These are phyloP conservation scores for Hemicrepidius hirtus DNA, from an alignment of 2,888 invertebrate genomes.

Conservation along the genomic window DNA sequence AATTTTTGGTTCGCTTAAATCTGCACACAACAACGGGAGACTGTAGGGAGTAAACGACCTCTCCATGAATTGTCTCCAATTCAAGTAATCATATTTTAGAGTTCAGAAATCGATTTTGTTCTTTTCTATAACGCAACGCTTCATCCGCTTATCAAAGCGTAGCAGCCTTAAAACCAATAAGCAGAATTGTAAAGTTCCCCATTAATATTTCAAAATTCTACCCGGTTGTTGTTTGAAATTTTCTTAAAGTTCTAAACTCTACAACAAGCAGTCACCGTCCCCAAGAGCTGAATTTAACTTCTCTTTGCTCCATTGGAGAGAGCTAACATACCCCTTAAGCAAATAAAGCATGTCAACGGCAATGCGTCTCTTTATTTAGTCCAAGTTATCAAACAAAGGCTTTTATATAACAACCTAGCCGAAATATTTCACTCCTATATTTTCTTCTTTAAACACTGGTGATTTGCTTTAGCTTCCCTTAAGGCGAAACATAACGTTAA, in stretches of 20 bases:
- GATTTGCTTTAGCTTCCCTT: constrained; percentile 10
- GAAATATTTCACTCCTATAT: constrained; percentile 18
- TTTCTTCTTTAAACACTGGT: constrained; percentile 24
- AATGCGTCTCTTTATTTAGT: constrained; percentile 24
- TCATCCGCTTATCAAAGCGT: constrained; percentile 25
- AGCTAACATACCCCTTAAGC: constrained; percentile 9
- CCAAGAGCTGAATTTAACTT: not conserved
- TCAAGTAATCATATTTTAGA: constrained; percentile 5
- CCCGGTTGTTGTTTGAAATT: constrained; percentile 24
- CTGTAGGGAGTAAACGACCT: not conserved
- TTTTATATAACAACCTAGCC: not conserved
- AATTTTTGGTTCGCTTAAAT: not conserved
- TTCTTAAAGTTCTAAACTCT: constrained; percentile 33
- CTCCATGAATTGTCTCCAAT: not conserved
- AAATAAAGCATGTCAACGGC: constrained; percentile 20
- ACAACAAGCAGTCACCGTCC: not conserved
- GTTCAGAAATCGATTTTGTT: not conserved
- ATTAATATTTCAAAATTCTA: constrained; percentile 39
- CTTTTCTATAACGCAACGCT: not conserved
- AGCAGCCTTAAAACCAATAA: constrained; percentile 32
- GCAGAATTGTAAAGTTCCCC: constrained; percentile 17
- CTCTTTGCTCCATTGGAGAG: constrained; percentile 2
- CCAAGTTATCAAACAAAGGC: constrained; percentile 24
- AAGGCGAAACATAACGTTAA: constrained; percentile 14
- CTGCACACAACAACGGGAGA: not conserved